These are phyloP conservation scores for Spinus olivaceus DNA, from an alignment of 2,797 vertebrate species.

Conservation along the genomic window DNA sequence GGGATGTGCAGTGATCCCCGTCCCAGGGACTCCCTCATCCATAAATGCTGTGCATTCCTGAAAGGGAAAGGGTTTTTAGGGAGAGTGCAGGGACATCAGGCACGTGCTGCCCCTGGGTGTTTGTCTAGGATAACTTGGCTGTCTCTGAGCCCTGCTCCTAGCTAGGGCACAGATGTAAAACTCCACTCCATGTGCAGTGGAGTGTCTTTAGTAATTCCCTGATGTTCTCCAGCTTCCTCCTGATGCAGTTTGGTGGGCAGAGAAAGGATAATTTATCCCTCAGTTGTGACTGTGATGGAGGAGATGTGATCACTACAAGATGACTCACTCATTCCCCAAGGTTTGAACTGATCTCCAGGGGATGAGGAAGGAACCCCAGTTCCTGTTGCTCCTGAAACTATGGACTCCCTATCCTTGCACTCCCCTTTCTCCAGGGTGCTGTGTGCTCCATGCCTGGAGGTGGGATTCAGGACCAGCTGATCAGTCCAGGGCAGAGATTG, in stretches of 20 bases:
- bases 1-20: not conserved
- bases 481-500: not conserved
- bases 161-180: not conserved
- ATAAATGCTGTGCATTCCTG: not conserved
- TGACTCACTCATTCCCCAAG: not conserved
- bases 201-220: not conserved
- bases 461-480: not conserved
- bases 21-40: not conserved
- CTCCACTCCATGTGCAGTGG: not conserved
- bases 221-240: not conserved
- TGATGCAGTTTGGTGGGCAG: not conserved
- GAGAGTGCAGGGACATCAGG: not conserved
- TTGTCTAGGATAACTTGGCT: not conserved
- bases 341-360: not conserved
- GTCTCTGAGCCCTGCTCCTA: not conserved
- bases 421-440: not conserved
- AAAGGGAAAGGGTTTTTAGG: not conserved
- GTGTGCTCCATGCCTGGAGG: not conserved
- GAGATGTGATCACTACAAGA: not conserved
- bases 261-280: not conserved
- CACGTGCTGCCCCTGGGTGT: not conserved
- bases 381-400: not conserved
- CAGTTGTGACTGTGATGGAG: not conserved
- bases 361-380: not conserved
- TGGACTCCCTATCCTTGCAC: not conserved